These are phyloP conservation scores for Campoplex nolae DNA, from an alignment of 2,888 invertebrate species.

Conservation along the genomic window DNA sequence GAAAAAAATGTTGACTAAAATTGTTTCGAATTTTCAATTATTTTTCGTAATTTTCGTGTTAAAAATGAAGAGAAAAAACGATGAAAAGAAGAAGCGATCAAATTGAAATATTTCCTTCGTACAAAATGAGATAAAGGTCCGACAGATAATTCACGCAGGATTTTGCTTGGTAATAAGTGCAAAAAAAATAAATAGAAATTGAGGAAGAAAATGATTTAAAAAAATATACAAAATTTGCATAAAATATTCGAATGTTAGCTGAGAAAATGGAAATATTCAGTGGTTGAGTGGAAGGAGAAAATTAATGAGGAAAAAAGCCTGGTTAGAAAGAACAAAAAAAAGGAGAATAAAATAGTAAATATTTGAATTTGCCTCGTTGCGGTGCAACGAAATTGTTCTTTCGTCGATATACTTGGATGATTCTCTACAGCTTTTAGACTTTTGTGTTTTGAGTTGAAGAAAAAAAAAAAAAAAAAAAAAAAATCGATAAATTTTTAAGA, in stretches of 20 bases:
- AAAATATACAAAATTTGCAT: neutral
- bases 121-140: constrained; percentile 56
- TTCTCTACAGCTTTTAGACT: neutral
- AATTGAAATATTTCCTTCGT: constrained; percentile 57
- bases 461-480: neutral
- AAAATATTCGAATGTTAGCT: neutral
- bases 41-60: neutral
- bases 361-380: neutral
- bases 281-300: neutral
- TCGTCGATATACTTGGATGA: neutral
- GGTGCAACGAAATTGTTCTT: neutral
- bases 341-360: too few species aligned
- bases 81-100: too few species aligned
- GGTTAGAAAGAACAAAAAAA: neutral
- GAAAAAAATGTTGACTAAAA: neutral
- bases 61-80: neutral
- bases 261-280: neutral
- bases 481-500: too few species aligned
- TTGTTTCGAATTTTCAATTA: constrained; percentile 30
- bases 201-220: neutral
- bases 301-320: neutral
- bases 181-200: neutral
- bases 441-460: neutral
- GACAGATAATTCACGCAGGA: neutral
- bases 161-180: neutral